These are phyloP conservation scores for Cichladusa arquata DNA, from an alignment of 2,113 vertebrate species.

Conservation along the genomic window DNA sequence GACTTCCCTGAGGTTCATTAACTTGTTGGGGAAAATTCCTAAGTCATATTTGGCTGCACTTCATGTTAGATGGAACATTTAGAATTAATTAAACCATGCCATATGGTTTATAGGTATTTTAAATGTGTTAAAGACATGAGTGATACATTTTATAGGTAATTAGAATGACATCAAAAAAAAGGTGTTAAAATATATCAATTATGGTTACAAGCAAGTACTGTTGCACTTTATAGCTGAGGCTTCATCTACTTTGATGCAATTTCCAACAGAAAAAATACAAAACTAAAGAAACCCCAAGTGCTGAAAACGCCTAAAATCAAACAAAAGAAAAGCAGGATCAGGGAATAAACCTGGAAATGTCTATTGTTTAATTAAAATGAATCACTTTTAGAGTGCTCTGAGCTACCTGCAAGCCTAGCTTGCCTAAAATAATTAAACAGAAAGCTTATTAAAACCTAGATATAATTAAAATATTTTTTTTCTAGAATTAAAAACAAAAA, in stretches of 20 bases:
- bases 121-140: not conserved
- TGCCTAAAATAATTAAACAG: slow-evolving; percentile 4
- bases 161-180: not conserved
- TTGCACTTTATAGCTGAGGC: not conserved
- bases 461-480: not conserved
- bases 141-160: not conserved
- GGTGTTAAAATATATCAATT: not conserved
- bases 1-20: not conserved
- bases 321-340: not conserved
- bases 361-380: slow-evolving; percentile 38
- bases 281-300: not conserved
- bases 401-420: not conserved
- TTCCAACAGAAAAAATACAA: not conserved
- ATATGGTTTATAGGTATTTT: not conserved
- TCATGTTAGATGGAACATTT: not conserved
- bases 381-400: not conserved
- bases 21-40: not conserved
- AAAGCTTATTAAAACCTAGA: not conserved
- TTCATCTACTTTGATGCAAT: not conserved
- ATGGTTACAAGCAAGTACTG: not conserved
- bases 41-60: not conserved
- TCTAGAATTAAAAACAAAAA: not conserved
- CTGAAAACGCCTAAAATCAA: not conserved
- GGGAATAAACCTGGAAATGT: not conserved
- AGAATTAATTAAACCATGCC: not conserved